phyloP scores from a whole-genome alignment of 2,797 vertebrate genomes.

The Falco concolor region DNA sequence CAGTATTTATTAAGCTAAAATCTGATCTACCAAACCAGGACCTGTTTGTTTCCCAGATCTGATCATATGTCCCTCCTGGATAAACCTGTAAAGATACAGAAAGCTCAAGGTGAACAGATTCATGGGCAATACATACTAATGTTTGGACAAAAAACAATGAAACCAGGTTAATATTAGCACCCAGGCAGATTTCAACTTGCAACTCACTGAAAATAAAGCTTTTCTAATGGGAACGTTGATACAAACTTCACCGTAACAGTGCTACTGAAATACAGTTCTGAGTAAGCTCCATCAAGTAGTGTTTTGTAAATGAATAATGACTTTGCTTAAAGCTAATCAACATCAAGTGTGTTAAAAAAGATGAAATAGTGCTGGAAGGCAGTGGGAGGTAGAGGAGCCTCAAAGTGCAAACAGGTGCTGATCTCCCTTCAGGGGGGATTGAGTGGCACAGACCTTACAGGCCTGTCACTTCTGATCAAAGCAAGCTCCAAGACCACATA shows the following conservation, averaged over 20 bases:
- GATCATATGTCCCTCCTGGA: neutral
- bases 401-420: slow-evolving; percentile 74
- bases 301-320: slow-evolving; percentile 31
- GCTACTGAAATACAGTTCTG: neutral
- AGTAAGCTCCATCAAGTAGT: neutral
- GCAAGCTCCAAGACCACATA: slow-evolving; percentile 55
- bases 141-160: neutral
- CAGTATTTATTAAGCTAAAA: neutral
- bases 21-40: neutral
- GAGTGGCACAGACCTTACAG: slow-evolving; percentile 53
- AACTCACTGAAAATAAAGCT: neutral
- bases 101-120: neutral
- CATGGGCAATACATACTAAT: neutral
- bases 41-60: neutral
- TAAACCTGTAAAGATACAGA: neutral
- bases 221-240: neutral
- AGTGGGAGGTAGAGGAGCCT: slow-evolving; percentile 58
- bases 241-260: neutral
- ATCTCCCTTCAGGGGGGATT: slow-evolving; percentile 65
- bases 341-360: slow-evolving; percentile 33
- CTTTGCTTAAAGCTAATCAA: slow-evolving; percentile 54
- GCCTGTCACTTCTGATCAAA: slow-evolving; percentile 75
- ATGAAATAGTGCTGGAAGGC: slow-evolving; percentile 62
- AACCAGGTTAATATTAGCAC: neutral
- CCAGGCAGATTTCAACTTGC: neutral